Base-by-base conservation (phyloP, 2,888 invertebrate genomes). In the Mystacides longicornis region DNA sequence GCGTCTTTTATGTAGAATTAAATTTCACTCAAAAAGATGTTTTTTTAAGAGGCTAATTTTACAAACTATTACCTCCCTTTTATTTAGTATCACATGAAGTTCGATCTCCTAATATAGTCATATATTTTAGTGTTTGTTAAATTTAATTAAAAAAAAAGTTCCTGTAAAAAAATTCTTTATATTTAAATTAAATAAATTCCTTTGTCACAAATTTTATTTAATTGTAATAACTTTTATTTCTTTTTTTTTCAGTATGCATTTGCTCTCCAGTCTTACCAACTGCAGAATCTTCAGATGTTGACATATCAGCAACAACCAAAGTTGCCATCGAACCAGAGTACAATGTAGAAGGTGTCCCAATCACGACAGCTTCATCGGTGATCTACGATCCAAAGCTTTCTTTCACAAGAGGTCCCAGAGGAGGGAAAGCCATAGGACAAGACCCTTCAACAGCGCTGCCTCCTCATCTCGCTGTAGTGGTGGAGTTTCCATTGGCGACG, bases 341-440 rank as follows among this genome's bases (percentile, higher is more conserved):
- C 21, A 46, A 46, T 19, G 16, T 19, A 21, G 46, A 46, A n/a
- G 46, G 20, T 21, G 20, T 19, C 45, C 21, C n/a, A 16, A 18
- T 3, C 18, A 23, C 18, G 19, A 43, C 51, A 19, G 11, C 19
- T 19, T 49, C 52, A 49, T 54, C 49, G n/a, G n/a, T n/a, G 14
- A 27, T 45, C 45, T 33, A 19, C 16, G 33, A 21, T 23, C 31
- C 49, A n/a, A 20, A 45, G 19, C 14, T 27, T 14, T 37, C 53
- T 23, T 37, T 33, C 16, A 21, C 20, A 11, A 22, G 37, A 14
- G 49, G 46, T 2, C 49, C 49, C 20, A 49, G 60, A 23, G 51
- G 49, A 3, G 57, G 55, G 18, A 60, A 60, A 22, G 60, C 60
- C n/a, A 60, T 60, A 23, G 60, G 60, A 23, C 51, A 53, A 20